These are phyloP conservation scores for Capitella teleta DNA, from an alignment of 1,140 invertebrate species.

Conservation along the genomic window DNA sequence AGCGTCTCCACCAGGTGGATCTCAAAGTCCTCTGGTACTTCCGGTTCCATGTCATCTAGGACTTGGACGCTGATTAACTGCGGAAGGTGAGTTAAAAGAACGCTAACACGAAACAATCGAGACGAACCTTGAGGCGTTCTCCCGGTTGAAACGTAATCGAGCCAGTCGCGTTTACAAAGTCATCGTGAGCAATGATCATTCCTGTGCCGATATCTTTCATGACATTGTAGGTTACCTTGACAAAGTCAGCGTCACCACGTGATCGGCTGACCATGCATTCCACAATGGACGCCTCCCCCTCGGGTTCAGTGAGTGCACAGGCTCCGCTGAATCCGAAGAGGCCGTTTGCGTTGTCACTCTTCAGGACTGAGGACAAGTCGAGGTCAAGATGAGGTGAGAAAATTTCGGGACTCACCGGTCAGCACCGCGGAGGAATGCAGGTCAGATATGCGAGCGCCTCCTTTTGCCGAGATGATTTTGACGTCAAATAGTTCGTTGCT, in stretches of 20 bases:
- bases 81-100: constrained; percentile 13
- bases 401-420: constrained; percentile 20
- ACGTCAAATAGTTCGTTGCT: constrained; percentile 31
- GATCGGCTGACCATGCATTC: constrained; percentile 19
- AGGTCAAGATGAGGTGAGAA: background rate
- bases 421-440: constrained; percentile 21
- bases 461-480: constrained; percentile 22
- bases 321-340: constrained; percentile 27
- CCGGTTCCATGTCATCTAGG: constrained; percentile 27
- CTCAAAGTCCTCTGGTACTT: constrained; percentile 25
- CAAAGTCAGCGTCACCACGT: constrained; percentile 16
- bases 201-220: constrained; percentile 11
- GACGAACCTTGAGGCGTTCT: constrained; percentile 23
- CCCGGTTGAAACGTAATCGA: constrained; percentile 25
- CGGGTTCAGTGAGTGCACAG: constrained; percentile 20
- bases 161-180: constrained; percentile 26
- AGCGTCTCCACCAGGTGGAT: constrained; percentile 19
- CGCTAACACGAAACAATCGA: background rate
- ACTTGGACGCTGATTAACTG: constrained; percentile 24
- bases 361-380: constrained; percentile 30
- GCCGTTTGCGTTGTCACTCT: constrained; percentile 41
- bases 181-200: constrained; percentile 14
- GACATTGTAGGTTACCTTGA: constrained; percentile 27
- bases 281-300: constrained; percentile 16
- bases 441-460: constrained; percentile 23